Conservation (phyloP, 2,888 invertebrate genomes). For the Drosophila quinaria region DNA sequence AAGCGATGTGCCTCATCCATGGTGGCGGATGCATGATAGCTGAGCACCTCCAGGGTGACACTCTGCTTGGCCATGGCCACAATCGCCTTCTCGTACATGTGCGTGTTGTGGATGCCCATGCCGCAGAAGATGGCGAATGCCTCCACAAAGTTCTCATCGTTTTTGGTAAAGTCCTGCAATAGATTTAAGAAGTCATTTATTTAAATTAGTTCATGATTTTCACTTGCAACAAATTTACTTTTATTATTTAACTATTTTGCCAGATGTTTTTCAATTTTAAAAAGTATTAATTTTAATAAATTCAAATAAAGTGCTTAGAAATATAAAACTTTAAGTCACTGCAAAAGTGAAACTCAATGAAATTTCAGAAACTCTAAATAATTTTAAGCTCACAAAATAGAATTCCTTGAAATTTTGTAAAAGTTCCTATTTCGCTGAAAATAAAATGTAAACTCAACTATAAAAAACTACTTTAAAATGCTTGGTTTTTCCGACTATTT, state of each 20-base stretch:
- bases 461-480: too few species aligned
- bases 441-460: too few species aligned
- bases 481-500: too few species aligned
- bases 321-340: too few species aligned
- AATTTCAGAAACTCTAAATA: too few species aligned
- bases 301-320: too few species aligned
- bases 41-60: conserved; percentile 95
- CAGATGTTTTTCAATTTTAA: too few species aligned
- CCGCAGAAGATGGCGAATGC: conserved; percentile 99
- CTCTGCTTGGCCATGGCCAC: conserved; percentile 98
- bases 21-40: conserved; percentile 97
- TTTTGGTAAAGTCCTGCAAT: conserved; percentile 92
- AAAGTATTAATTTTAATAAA: background rate
- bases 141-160: conserved; percentile 98
- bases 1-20: conserved; percentile 95
- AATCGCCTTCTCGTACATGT: conserved; percentile 98
- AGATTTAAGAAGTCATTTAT: background rate
- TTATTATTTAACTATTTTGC: background rate
- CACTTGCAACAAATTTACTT: too few species aligned
- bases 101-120: conserved; percentile 98
- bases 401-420: too few species aligned
- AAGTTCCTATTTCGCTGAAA: too few species aligned
- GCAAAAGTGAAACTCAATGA: too few species aligned
- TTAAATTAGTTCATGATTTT: background rate
- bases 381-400: too few species aligned